Evolutionary conservation across 2,113 vertebrate genomes (phyloP), one percentile per base, ranked within the genome.

Genomic region (Zosterops borbonicus): DNA sequence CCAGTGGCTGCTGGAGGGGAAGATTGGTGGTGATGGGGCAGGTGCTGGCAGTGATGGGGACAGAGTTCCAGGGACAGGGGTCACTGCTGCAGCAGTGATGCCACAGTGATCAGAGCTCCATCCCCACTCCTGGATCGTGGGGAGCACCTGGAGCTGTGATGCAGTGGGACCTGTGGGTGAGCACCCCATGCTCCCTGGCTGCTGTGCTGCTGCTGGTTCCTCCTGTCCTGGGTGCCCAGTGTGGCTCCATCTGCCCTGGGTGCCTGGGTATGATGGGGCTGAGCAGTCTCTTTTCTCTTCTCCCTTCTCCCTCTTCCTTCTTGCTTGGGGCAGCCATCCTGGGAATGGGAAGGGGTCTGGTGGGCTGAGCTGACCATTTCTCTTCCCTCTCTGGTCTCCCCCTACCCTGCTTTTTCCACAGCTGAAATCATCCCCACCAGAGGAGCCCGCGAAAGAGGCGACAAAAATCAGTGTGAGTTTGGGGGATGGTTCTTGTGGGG

Each of bases 401-500:
- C 71, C 28, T 19, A 9, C 13, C 74, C 78, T 16, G 19, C 60
- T 69, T 79, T 76, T 74, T 91, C 95, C 79, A 70, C 98, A 99
- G 99, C 98, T 99, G 89, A 97, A 96, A 77, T 90, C 95, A 41
- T 98, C 96, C 24, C 97, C 96, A n/a, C 97, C 97, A 96, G 99
- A 99, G 93, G 98, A 99, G 90, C 94, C 97, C 2, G 97, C 97
- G 83, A 99, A 98, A 97, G 99, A 98, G 15, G 99, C 98, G 2
- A 99, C 99, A 47, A 99, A 99, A 98, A 99, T 99, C 93, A 99
- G 99, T 27, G 99, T 99, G 97, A 99, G 99, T 99, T 95, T 60
- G 95, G 41, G n/a, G 31, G 37, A 81, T 25, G 94, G 80, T 62
- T 95, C 91, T 44, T 21, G 13, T 11, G 20, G 64, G 85, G 80